Evolutionary conservation across 2,797 vertebrate species (phyloP), one percentile per base, ranked within the genome.

Genomic region (Diplodus puntazzo): DNA sequence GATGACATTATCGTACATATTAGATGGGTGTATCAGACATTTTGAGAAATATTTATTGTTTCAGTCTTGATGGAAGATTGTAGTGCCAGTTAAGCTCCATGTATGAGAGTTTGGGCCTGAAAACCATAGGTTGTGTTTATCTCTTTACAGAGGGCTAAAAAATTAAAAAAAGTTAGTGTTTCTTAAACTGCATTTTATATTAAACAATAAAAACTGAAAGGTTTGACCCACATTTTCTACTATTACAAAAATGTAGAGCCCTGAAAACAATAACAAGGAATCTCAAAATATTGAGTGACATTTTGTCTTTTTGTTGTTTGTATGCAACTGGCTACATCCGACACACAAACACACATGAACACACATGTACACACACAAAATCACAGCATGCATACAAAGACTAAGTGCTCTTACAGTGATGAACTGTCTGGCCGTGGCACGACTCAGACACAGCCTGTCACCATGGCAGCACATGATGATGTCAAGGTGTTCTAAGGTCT

Each of bases 401-500:
- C 53, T 77, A 78, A 82, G 78, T 81, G 79, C 79, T 79, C 63
- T 88, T 70, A 78, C 66, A 73, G 46, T 82, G 73, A 83, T 80
- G 69, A 82, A 74, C 77, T 75, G 70, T 77, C 63, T 79, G 59
- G 59, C 66, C 18, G 5, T 76, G 81, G 75, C 62, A 68, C 8
- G 16, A 73, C 75, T 77, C 62, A 79, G 66, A 71, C 61, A 52
- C 67, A 69, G 50, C 45, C 79, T 78, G 74, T 81, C 79, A 75
- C 76, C 69, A 80, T 85, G 79, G 80, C 62, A 86, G 79, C 75
- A 57, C 73, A 69, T 59, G 63, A 59, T 73, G n/a, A 70, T 79
- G 66, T 81, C 75, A 87, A 82, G 58, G 64, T 88, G 68, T 77
- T 70, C 52, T 68, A 6, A 71, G 75, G 52, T 77, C 46, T 73